Conservation (phyloP, 2,113 vertebrate genomes). For the Xiphias gladius region DNA sequence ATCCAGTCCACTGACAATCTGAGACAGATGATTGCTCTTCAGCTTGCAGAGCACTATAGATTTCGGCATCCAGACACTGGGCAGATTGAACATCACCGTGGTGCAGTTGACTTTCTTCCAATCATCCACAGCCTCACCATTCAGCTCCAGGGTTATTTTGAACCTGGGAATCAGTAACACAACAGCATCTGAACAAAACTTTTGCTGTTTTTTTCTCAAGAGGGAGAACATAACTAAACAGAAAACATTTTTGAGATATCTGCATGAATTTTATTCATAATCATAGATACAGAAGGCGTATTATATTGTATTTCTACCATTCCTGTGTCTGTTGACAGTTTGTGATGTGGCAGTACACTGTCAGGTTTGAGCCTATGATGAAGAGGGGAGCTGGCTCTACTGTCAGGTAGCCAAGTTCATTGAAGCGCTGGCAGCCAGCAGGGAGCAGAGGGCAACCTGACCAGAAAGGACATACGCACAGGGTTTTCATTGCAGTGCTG, state of each 20-base stretch:
- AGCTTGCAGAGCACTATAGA: conserved; percentile 62
- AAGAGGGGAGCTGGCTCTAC: conserved; percentile 70
- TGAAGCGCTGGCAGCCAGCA: background rate
- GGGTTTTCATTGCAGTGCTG: background rate
- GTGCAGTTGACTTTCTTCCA: conserved; percentile 62
- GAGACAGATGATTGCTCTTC: rapidly evolving
- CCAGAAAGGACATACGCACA: background rate
- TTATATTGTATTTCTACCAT: background rate
- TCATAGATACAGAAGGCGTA: background rate
- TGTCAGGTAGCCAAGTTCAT: conserved; percentile 62
- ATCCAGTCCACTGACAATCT: conserved; percentile 57
- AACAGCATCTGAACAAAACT: background rate
- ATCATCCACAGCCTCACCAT: background rate
- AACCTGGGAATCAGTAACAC: conserved; percentile 31
- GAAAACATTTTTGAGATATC: background rate
- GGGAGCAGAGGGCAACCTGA: conserved; percentile 36
- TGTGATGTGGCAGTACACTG: conserved; percentile 71
- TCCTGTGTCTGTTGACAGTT: conserved; percentile 30
- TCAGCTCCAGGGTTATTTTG: conserved; percentile 43
- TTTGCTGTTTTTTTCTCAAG: background rate
- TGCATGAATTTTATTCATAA: background rate
- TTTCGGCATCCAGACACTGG: conserved; percentile 22
- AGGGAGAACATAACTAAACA: background rate
- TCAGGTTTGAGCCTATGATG: conserved; percentile 80
- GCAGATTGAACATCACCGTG: conserved; percentile 53